Evolutionary conservation across 2,888 invertebrate species (phyloP), one percentile per base, ranked within the genome.

Genomic region (Lycocerus yunnanus): DNA sequence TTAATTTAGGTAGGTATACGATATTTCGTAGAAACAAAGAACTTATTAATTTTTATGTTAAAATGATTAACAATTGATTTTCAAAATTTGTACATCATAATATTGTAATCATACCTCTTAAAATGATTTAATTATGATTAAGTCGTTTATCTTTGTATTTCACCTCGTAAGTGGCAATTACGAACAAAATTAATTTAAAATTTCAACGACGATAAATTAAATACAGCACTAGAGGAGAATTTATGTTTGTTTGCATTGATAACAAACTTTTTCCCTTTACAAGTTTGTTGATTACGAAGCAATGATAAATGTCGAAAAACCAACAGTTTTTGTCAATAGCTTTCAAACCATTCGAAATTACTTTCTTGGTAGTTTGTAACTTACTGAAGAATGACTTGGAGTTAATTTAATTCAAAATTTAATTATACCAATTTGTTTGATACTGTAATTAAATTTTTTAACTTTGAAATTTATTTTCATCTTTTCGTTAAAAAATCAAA

Each of bases 371-470:
- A 75, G 75, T 75, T 75, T 75, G 71, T 72, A 75, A 72, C 71
- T 66, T 72, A 72, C 72, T 72, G 68, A 60, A 66, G 27, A 69
- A 68, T 71, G 72, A 71, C 68, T 72, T 69, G 68, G 24, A 72
- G 71, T 60, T 69, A 72, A 71, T 72, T 69, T 67, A 72, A 66
- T 60, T 63, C 75, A 69, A 75, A 75, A 75, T 75, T 72, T 72
- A 72, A 75, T 72, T 72, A 75, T 68, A 72, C 70, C 75, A 72
- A 75, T 75, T 75, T 72, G 69, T 72, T 72, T 72, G 67, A 72
- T 72, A 75, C 75, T 70, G 67, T 72, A 72, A 75, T 69, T 72
- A 72, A 66, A 75, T n/a, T 43, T 43, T 27, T 43, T 43, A 43
- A 43, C 43, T 43, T 5, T 8, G 9, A 21, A 21, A 21, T 21